Percentiles rank a stretch among this genome's conserved stretches.
Evolutionary conservation across 2,888 invertebrate genomes (phyloP).

Genomic region (Oscheius sp.): DNA sequence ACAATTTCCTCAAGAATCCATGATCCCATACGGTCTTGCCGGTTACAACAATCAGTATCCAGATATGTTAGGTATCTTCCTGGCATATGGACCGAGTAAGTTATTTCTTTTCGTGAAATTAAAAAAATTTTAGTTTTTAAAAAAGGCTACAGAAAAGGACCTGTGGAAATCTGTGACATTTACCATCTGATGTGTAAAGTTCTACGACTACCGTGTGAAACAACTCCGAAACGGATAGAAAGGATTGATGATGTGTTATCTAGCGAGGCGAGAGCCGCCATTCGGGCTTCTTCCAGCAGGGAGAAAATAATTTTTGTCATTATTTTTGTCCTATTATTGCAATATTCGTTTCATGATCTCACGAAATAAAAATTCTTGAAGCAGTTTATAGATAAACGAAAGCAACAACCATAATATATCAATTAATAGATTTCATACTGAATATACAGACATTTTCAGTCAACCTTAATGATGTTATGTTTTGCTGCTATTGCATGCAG

Average conservation of each 20-base stretch:
- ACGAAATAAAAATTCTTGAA: background rate
- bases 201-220: slow-evolving; percentile 48
- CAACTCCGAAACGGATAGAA: slow-evolving; percentile 43
- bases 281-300: slow-evolving; percentile 26
- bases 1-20: slow-evolving; percentile 12
- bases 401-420: no score
- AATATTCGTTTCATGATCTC: background rate
- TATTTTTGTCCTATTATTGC: background rate
- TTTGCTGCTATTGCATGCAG: no score
- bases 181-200: slow-evolving; percentile 55
- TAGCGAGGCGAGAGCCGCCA: slow-evolving; percentile 45
- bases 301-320: background rate
- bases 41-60: slow-evolving; percentile 57
- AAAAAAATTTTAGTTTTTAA: slow-evolving; percentile 45
- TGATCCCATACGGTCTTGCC: slow-evolving; percentile 38
- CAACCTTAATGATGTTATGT: no score
- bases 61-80: slow-evolving; percentile 54
- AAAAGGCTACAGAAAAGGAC: slow-evolving; percentile 45
- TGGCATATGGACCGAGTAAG: slow-evolving; percentile 55
- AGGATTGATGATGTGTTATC: slow-evolving; percentile 52
- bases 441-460: no score
- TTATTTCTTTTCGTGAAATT: background rate
- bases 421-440: no score
- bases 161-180: slow-evolving; percentile 51
- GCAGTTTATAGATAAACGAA: no score